Evolutionary conservation across 2,888 invertebrate species (phyloP).

Genomic region (Sympetrum striolatum): DNA sequence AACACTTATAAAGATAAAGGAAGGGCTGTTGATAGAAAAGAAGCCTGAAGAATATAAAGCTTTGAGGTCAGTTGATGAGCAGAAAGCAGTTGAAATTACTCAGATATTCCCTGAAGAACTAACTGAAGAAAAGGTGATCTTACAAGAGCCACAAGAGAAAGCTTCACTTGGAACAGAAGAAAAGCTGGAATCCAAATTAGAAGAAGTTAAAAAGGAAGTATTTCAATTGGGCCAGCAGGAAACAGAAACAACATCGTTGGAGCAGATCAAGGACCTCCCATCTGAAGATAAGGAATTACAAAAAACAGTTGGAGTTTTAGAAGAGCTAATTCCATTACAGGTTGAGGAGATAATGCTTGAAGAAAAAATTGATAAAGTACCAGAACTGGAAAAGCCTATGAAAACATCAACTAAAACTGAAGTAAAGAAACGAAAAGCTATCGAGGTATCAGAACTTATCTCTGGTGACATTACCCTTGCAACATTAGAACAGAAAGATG

Average conservation of each 20-base stretch:
- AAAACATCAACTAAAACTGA: not conserved
- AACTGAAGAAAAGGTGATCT: slow-evolving; percentile 50
- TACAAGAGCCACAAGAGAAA: slow-evolving; percentile 49
- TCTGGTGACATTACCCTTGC: not conserved
- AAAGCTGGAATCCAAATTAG: slow-evolving; percentile 16
- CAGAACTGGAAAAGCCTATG: not conserved
- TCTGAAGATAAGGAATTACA: slow-evolving; percentile 48
- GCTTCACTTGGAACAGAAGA: slow-evolving; percentile 46
- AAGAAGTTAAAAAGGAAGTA: slow-evolving; percentile 49
- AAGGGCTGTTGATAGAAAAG: slow-evolving; percentile 57
- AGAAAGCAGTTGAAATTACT: slow-evolving; percentile 50
- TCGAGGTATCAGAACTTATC: not conserved
- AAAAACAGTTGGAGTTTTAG: slow-evolving; percentile 45
- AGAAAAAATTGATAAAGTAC: not conserved
- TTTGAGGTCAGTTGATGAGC: slow-evolving; percentile 48
- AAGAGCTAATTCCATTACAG: slow-evolving; percentile 19
- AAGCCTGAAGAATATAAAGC: slow-evolving; percentile 49
- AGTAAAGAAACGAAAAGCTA: not conserved
- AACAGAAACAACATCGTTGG: slow-evolving; percentile 49
- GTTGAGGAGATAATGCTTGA: slow-evolving; percentile 7
- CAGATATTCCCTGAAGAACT: slow-evolving; percentile 51
- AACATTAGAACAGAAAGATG: not conserved
- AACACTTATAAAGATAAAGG: slow-evolving; percentile 17
- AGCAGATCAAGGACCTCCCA: slow-evolving; percentile 51
- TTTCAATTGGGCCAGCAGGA: slow-evolving; percentile 48